These are phyloP conservation scores for Andricus grossulariae DNA, from an alignment of 1,140 invertebrate species.

Conservation along the genomic window DNA sequence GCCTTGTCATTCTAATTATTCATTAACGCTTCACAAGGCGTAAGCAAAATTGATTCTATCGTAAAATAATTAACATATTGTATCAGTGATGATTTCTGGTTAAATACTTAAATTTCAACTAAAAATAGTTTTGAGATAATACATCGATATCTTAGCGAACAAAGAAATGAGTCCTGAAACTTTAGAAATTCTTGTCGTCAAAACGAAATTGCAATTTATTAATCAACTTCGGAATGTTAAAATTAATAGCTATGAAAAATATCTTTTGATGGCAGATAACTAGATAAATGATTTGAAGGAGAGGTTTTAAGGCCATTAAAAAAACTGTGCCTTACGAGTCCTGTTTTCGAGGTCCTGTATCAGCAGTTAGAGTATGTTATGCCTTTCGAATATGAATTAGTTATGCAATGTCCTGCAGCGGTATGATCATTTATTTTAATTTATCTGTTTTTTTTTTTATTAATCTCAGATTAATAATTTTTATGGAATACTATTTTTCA, in stretches of 20 bases:
- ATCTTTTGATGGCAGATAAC: slow-evolving; percentile 5
- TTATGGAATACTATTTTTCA: too few relatives aligned
- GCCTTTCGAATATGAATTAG: slow-evolving; percentile 1
- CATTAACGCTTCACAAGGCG: not conserved
- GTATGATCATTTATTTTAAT: too few relatives aligned
- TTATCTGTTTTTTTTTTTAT: too few relatives aligned
- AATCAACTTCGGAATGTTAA: not conserved
- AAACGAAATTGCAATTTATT: slow-evolving; percentile 11
- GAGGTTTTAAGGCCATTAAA: slow-evolving; percentile 2
- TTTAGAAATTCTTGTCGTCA: not conserved
- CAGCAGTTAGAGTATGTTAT: not conserved
- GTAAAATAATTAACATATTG: not conserved
- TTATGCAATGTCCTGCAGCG: slow-evolving; percentile 1
- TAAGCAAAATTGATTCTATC: slow-evolving; percentile 14
- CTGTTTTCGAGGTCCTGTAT: slow-evolving; percentile 11
- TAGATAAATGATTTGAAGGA: slow-evolving; percentile 1
- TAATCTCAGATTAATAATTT: too few relatives aligned
- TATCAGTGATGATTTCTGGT: too few relatives aligned
- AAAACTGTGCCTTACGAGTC: not conserved
- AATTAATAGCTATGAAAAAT: slow-evolving; percentile 13
- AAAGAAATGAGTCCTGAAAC: too few relatives aligned
- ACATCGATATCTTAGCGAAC: too few relatives aligned
- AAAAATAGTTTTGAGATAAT: too few relatives aligned
- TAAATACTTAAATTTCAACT: too few relatives aligned
- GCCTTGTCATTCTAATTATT: slow-evolving; percentile 1